Base-by-base conservation (phyloP, 92 coral and sea anemone species). In the Umimayanthus kanabou region DNA sequence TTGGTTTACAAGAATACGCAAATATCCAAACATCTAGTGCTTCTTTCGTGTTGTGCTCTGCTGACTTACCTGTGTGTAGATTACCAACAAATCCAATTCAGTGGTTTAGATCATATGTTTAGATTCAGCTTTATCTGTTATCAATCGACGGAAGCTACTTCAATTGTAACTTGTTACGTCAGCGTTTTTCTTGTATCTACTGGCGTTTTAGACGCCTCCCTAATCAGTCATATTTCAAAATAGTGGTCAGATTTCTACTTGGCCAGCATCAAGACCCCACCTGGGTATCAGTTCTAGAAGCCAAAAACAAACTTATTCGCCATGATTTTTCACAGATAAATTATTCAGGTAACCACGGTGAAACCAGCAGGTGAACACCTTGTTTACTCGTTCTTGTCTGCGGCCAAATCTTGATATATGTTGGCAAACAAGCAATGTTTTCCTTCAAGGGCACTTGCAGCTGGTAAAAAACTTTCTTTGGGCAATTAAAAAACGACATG, bases 311-410 rank as follows among this genome's bases (percentile, higher is more conserved):
- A 13, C 79, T 16, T 79, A 15, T 79, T 49, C 40, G 50, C 67
- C 39, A 28, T 71, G 76, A 49, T 28, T 30, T 78, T 50, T 26
- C 10, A 53, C n/a, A n/a, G 50, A 79, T 79, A 45, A 78, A 78
- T 78, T 79, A 79, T 79, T 49, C 82, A 22, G 29, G 70, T 39
- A 9, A 20, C 72, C 26, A 80, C 42, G 85, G 72, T 4, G 47
- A 37, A 26, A 29, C 47, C 73, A 16, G 85, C 85, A 61, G 85
- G 85, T 80, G 85, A 37, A 58, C 26, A 20, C 23, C 5, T 55
- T 58, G 71, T 80, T 80, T 80, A 55, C n/a, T 30, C 49, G 14
- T 75, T 39, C 7, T 37, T 40, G 37, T 39, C 26, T 37, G 40
- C 9, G 4, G 45, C 30, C 53, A 75, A 20, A 23, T 39, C 28